Base-by-base conservation (phyloP, 1,140 invertebrate genomes). In the Mya arenaria region DNA sequence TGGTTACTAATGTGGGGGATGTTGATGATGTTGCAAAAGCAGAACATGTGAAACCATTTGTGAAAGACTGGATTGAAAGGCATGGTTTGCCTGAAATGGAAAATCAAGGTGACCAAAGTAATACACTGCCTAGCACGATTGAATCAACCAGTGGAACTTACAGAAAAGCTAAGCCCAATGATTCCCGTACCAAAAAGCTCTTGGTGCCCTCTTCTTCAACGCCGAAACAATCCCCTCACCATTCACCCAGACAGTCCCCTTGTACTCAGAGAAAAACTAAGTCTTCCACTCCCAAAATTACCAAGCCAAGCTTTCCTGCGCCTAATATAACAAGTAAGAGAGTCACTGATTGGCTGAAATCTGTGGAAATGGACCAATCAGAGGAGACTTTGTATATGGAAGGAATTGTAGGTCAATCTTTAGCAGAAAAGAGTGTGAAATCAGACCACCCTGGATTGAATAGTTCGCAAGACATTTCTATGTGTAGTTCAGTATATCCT, bases 321-420 rank as follows among this genome's bases (percentile, higher is more conserved):
- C 77, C 85, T 39, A 68, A 84, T 28, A 86, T 83, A 62, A 87
- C 89, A n/a, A 87, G 87, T 32, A 88, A 87, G 36, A 81, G 91
- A 36, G 90, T 91, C 13, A 88, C 87, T 28, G 90, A 90, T 63
- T 92, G 91, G 91, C 85, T 92, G 34, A 87, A 89, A 60, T 91
- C 88, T 36, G 89, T 92, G 23, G 79, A 82, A 13, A 63, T 23
- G 39, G 65, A 71, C 30, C 56, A 65, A 65, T 36, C n/a, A 28
- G 79, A 80, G 56, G 77, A 80, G 39, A 71, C 44, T 23, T 44
- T 80, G 36, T 80, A 69, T 62, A 69, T 80, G 66, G 77, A 80
- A 62, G 77, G 77, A 32, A 80, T 80, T 44, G 77, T 62, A 8
- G 77, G 77, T 30, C 86, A 89, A 55, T 55, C 68, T 23, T 36